These are phyloP conservation scores for Lates calcarifer DNA, from an alignment of 2,113 vertebrate genomes.

Conservation along the genomic window DNA sequence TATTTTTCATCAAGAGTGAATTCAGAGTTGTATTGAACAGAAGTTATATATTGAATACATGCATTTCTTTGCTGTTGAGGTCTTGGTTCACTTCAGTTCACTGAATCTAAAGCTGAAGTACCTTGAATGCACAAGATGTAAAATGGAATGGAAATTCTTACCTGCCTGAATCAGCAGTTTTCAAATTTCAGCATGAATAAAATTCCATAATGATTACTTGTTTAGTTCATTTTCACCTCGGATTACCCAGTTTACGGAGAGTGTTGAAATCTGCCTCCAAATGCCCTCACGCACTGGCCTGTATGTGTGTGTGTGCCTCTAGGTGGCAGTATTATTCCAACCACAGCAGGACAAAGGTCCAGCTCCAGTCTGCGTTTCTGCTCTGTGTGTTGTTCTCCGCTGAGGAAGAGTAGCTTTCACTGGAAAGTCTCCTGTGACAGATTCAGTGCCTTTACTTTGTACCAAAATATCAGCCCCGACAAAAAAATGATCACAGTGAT, in stretches of 20 bases:
- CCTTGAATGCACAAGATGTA: background rate
- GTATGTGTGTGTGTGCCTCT: slow-evolving; percentile 25
- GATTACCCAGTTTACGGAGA: background rate
- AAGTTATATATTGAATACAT: background rate
- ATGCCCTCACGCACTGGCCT: background rate
- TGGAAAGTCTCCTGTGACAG: no score
- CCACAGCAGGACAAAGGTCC: slow-evolving; percentile 25
- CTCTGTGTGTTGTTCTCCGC: background rate
- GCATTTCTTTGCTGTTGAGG: background rate
- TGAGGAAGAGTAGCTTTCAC: background rate
- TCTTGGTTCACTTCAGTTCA: slow-evolving; percentile 7
- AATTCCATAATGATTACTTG: background rate
- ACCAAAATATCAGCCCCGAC: background rate
- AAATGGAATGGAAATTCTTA: background rate
- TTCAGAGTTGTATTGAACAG: background rate
- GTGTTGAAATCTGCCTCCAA: background rate
- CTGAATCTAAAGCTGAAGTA: background rate
- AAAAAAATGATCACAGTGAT: background rate
- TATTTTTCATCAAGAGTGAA: background rate
- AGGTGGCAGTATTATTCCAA: slow-evolving; percentile 67
- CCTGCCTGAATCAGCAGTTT: background rate
- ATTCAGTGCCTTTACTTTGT: no score
- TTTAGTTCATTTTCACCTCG: background rate
- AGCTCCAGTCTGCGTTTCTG: background rate
- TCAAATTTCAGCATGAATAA: background rate